Conservation (phyloP, 2,797 vertebrate genomes). For the Australoheros facetus region DNA sequence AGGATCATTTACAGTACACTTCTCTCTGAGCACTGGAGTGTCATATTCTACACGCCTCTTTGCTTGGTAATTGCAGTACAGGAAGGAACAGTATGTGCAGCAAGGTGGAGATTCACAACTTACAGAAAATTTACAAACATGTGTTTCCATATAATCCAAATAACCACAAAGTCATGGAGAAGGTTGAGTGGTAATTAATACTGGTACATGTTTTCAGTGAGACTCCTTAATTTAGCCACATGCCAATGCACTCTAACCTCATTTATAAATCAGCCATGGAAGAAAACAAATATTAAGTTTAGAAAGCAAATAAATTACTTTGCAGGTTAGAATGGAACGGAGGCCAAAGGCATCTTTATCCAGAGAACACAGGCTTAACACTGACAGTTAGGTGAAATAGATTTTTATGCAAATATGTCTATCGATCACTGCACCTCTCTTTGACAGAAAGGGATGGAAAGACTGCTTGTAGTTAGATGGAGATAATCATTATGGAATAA, state of each 20-base stretch:
- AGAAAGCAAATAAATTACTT: slow-evolving; percentile 66
- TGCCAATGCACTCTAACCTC: slow-evolving; percentile 53
- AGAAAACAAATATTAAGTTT: slow-evolving; percentile 66
- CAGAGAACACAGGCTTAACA: slow-evolving; percentile 71
- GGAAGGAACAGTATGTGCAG: background rate
- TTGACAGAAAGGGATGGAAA: slow-evolving; percentile 69
- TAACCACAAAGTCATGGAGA: slow-evolving; percentile 47
- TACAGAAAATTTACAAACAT: background rate
- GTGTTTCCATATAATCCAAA: slow-evolving; percentile 52
- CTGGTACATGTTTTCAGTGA: slow-evolving; percentile 41
- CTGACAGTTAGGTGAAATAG: slow-evolving; percentile 75
- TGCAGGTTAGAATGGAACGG: slow-evolving; percentile 64
- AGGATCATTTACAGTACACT: slow-evolving; percentile 76
- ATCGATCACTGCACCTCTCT: slow-evolving; percentile 76
- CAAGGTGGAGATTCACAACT: slow-evolving; percentile 19
- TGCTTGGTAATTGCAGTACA: slow-evolving; percentile 24
- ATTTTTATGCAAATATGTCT: slow-evolving; percentile 85
- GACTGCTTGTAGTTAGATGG: slow-evolving; percentile 77
- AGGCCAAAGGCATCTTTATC: slow-evolving; percentile 72
- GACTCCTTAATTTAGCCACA: slow-evolving; percentile 40
- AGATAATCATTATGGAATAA: slow-evolving; percentile 80
- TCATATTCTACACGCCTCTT: slow-evolving; percentile 47
- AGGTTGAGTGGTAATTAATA: slow-evolving; percentile 64
- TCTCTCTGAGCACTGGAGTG: slow-evolving; percentile 48
- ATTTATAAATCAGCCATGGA: slow-evolving; percentile 45